Percentiles rank a stretch among this genome's conserved stretches.
Conservation (phyloP, 1,140 invertebrate species). For the Caenorhabditis briggsae region DNA sequence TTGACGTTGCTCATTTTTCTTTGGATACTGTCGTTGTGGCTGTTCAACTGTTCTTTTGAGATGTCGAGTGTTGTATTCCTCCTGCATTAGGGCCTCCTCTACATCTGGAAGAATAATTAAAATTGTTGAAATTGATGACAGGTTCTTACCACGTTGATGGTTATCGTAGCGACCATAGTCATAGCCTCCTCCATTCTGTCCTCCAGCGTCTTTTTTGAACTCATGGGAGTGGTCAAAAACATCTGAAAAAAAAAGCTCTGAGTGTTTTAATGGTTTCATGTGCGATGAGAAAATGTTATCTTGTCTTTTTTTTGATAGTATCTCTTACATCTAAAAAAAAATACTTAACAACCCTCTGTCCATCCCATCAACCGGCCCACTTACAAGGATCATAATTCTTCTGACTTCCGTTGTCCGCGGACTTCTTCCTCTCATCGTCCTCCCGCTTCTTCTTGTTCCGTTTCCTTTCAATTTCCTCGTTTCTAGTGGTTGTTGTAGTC, state of each 20-base stretch:
- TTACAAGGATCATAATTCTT: slow-evolving; percentile 9
- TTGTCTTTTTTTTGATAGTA: no score
- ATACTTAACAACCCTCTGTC: no score
- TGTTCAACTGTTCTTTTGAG: slow-evolving; percentile 5
- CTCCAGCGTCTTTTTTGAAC: neutral
- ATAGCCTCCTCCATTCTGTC: neutral
- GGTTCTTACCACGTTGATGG: slow-evolving; percentile 6
- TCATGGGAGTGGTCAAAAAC: neutral
- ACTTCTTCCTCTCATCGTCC: neutral
- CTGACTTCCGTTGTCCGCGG: neutral
- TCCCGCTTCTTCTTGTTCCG: slow-evolving; percentile 23
- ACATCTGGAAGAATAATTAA: slow-evolving; percentile 30
- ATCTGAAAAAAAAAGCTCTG: no score
- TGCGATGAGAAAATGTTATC: no score
- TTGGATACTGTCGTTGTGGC: neutral
- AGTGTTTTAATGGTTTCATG: no score
- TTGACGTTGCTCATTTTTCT: neutral
- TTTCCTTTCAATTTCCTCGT: slow-evolving; percentile 46
- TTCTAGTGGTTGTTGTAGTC: slow-evolving; percentile 14
- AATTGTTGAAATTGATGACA: neutral
- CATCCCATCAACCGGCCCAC: neutral
- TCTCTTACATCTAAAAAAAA: no score
- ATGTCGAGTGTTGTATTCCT: slow-evolving; percentile 21
- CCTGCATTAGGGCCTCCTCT: slow-evolving; percentile 26
- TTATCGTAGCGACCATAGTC: neutral